Conservation (phyloP, 2,888 invertebrate species). For the Acanthosepion esculentum region DNA sequence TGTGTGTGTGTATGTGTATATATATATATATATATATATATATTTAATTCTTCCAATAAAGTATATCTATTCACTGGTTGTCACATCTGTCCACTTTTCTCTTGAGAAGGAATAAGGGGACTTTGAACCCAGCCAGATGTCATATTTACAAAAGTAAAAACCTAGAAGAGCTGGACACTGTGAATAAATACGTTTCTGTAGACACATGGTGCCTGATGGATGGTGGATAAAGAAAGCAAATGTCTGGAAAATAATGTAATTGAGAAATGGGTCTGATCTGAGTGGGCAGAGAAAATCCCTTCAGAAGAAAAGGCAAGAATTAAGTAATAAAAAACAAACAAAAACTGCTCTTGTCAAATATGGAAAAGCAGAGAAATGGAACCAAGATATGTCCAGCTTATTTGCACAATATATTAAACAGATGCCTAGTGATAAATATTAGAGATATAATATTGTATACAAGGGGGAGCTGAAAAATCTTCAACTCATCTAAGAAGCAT, state of each 20-base stretch:
- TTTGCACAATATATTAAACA: not conserved
- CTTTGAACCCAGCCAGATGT: not conserved
- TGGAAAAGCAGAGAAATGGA: too few relatives aligned
- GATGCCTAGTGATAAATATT: not conserved
- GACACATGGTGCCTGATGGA: not conserved
- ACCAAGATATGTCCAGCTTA: too few relatives aligned
- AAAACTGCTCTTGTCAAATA: too few relatives aligned
- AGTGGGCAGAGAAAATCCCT: not conserved
- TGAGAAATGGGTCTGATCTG: not conserved
- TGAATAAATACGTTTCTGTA: not conserved
- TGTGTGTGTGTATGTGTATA: not conserved
- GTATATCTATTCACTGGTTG: not conserved
- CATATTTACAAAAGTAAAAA: not conserved
- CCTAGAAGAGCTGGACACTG: not conserved
- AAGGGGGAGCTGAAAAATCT: too few relatives aligned
- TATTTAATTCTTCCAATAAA: not conserved
- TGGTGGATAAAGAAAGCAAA: not conserved
- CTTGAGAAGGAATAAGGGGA: not conserved
- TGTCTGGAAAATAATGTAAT: not conserved
- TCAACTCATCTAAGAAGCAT: too few relatives aligned
- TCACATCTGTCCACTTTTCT: not conserved
- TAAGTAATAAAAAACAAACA: not conserved
- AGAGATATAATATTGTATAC: not conserved
- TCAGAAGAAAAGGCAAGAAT: not conserved
- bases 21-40: conserved; percentile 8